Base-by-base conservation (phyloP, 1,140 invertebrate genomes). In the Drosophila willistoni region DNA sequence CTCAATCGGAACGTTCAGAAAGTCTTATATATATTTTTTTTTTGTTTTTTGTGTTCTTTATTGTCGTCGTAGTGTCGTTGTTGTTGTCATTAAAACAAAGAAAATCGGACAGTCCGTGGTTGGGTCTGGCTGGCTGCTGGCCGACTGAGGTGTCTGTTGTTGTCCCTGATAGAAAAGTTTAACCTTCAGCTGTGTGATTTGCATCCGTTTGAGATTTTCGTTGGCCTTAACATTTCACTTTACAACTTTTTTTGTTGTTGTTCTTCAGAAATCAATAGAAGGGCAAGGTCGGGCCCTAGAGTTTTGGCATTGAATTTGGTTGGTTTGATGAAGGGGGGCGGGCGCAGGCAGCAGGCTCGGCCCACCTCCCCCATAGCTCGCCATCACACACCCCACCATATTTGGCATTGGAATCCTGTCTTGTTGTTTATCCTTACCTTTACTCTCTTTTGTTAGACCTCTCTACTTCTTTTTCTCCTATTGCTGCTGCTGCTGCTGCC, bases 151-250 rank as follows among this genome's bases (percentile, higher is more conserved):
- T 51, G 7, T 51, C 29, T 29, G 29, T n/a, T 51, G 44, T 51
- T 51, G 44, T 51, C 77, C 71, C 60, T 74, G 79, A 86, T 71
- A 74, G 78, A 84, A 84, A 81, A 67, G 74, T 81, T 84, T 89
- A 89, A 89, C 84, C 84, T 89, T 89, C 84, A 90, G 59, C 73
- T 78, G 66, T 78, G 66, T 68, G 60, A 82, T 68, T 63, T 86
- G 66, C 81, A 85, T 77, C 81, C 74, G 67, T 57, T 70, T 19
- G 19, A 10, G 60, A 64, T 65, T 61, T 56, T 12, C 57, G 29
- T 51, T 65, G 57, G 25, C 39, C 39, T 74, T 73, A 51, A 22
- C 17, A 51, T 51, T 51, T 51, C 17, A 51, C 44, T 51, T 22
- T 19, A 22, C 2, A 73, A 70, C 29, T 29, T 55, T 36, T 60